phyloP scores from a whole-genome alignment of 2,888 invertebrate species.

The Neoaliturus tenellus region DNA sequence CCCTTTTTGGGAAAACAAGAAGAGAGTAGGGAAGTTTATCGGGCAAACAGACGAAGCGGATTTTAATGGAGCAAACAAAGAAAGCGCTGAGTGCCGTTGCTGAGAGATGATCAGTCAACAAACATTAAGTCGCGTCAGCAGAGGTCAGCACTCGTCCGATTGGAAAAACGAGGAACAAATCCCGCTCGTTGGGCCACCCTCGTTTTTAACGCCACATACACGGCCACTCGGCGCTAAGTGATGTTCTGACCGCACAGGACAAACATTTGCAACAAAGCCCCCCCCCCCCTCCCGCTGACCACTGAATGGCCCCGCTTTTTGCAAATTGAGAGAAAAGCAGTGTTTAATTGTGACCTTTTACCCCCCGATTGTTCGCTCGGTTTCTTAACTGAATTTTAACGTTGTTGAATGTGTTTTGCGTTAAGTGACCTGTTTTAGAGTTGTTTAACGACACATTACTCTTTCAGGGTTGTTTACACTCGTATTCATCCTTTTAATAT shows the following conservation, averaged over 20 bases:
- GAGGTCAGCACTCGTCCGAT: background rate
- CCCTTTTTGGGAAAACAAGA: background rate
- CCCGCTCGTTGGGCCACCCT: conserved; percentile 6
- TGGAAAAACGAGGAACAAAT: conserved; percentile 36
- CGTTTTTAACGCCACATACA: conserved; percentile 48
- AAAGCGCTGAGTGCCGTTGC: background rate
- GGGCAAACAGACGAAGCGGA: conserved; percentile 25
- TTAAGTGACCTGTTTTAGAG: background rate
- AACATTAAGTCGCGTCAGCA: conserved; percentile 18
- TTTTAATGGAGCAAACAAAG: conserved; percentile 52
- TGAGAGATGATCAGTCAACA: conserved; percentile 5
- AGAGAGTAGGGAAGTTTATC: background rate
- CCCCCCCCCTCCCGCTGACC: conserved; percentile 16
- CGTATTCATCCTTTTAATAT: background rate
- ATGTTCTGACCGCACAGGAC: conserved; percentile 12
- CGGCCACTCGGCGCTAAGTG: conserved; percentile 8
- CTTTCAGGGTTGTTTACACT: background rate
- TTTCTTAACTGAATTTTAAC: conserved; percentile 33
- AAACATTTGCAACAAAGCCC: conserved; percentile 20
- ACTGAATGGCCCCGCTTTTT: conserved; percentile 27
- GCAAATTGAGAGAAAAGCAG: conserved; percentile 50
- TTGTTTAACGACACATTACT: background rate
- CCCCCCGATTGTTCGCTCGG: background rate
- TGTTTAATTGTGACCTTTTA: conserved; percentile 16
- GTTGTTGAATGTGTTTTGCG: background rate